Base-by-base conservation (phyloP, 2,797 vertebrate genomes). In the Steatocranus sp. region DNA sequence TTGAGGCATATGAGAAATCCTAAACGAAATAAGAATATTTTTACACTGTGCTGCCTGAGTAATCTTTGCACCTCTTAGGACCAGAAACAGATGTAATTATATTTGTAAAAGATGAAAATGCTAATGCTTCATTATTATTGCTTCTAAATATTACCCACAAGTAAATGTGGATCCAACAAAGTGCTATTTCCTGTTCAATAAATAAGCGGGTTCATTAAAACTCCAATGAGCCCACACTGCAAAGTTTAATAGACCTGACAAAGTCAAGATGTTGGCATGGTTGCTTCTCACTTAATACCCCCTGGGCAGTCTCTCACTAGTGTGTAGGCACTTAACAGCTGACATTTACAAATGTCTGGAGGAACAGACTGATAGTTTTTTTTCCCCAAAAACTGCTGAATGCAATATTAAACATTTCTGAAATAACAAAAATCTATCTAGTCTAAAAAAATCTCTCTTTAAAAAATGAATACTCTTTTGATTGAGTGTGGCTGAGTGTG, bases 211-310 rank as follows among this genome's bases (percentile, higher is more conserved):
- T 82, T 87, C 75, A 92, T 87, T 78, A 81, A 36, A n/a, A 81
- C 76, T 73, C 38, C 66, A 86, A 68, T 87, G 56, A 91, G 76
- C 38, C 66, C 61, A 49, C 32, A 46, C 18, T 78, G 74, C 83
- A 76, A 90, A 91, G 77, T 87, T 85, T 86, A 90, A 92, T 88
- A 78, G 70, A 89, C 85, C 82, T 79, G 78, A 88, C 63, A 82
- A 87, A 88, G 84, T 83, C 75, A 58, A 61, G 34, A 75, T 81
- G 80, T 83, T 87, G 87, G 81, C 83, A 75, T 76, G 75, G 66
- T 66, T 83, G 54, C 43, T 46, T 91, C 75, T 78, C 66, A 81
- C 58, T 58, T 74, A 70, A 87, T 61, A 82, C n/a, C 56, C 23
- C 25, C 81, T 20, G 5, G 36, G 58, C 20, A 81, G 50, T 76